Conservation (phyloP, 1,140 invertebrate genomes). For the Telenomus remus region DNA sequence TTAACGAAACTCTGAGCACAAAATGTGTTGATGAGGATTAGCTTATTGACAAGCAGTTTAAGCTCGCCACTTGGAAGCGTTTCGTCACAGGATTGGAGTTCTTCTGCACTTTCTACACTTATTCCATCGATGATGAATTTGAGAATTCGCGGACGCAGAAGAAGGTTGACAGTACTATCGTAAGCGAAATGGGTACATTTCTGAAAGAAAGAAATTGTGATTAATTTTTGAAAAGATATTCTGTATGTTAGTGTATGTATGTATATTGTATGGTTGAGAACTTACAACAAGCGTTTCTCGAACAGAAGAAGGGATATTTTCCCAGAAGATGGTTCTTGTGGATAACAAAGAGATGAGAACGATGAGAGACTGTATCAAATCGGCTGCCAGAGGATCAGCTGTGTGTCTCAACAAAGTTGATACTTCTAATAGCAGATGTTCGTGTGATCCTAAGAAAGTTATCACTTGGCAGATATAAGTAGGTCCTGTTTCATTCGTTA, state of each 20-base stretch:
- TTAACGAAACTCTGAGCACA: slow-evolving; percentile 71
- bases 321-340: slow-evolving; percentile 66
- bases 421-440: slow-evolving; percentile 68
- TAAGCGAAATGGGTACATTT: slow-evolving; percentile 73
- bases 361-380: slow-evolving; percentile 72
- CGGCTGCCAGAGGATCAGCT: slow-evolving; percentile 70
- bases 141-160: slow-evolving; percentile 70
- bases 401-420: slow-evolving; percentile 71
- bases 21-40: slow-evolving; percentile 72
- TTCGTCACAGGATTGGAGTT: slow-evolving; percentile 71
- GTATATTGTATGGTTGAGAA: too few species aligned
- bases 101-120: slow-evolving; percentile 72
- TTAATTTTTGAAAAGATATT: too few species aligned
- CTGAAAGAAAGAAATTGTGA: slow-evolving; percentile 52
- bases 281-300: slow-evolving; percentile 69
- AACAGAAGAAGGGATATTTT: slow-evolving; percentile 64
- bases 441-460: slow-evolving; percentile 69
- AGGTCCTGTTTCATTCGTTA: slow-evolving; percentile 59
- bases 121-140: slow-evolving; percentile 75
- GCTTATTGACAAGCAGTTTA: slow-evolving; percentile 69
- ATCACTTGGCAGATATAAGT: slow-evolving; percentile 62
- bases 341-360: slow-evolving; percentile 69
- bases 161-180: slow-evolving; percentile 72
- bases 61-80: slow-evolving; percentile 68
- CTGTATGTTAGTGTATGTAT: too few species aligned